phyloP scores from a whole-genome alignment of 2,888 invertebrate genomes.

The Carpatolechia fugitivella region DNA sequence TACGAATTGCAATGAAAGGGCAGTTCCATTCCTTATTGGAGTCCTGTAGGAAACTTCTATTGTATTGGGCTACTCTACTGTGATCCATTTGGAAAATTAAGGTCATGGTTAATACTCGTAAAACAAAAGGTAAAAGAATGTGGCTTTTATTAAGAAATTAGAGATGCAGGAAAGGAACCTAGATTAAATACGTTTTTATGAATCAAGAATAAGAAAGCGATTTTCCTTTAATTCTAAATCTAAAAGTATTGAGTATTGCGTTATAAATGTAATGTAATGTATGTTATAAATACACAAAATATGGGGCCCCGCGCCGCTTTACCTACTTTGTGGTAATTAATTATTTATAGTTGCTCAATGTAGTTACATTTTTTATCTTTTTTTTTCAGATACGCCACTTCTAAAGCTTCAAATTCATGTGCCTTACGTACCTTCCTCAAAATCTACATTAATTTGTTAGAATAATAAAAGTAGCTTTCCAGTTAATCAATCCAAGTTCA shows the following conservation, averaged over 20 bases:
- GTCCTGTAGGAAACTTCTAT: conserved; percentile 14
- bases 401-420: conserved; percentile 42
- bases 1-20: conserved; percentile 2
- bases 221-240: too few relatives aligned
- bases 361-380: too few relatives aligned
- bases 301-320: too few relatives aligned
- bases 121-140: not conserved
- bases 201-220: too few relatives aligned
- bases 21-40: conserved; percentile 19
- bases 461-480: conserved; percentile 22
- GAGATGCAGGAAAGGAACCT: too few relatives aligned
- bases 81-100: conserved; percentile 8
- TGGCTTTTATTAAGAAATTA: too few relatives aligned
- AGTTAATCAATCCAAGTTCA: conserved; percentile 13
- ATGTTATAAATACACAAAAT: too few relatives aligned
- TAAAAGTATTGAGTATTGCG: too few relatives aligned
- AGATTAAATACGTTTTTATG: too few relatives aligned
- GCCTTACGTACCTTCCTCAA: conserved; percentile 57
- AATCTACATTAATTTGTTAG: conserved; percentile 28
- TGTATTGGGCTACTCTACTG: conserved; percentile 1
- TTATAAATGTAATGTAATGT: too few relatives aligned
- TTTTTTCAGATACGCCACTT: conserved; percentile 48
- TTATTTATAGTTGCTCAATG: too few relatives aligned
- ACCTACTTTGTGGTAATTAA: too few relatives aligned
- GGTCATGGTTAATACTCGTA: conserved; percentile 9